phyloP scores from a whole-genome alignment of 2,888 invertebrate genomes.

The Miltochrista miniata region DNA sequence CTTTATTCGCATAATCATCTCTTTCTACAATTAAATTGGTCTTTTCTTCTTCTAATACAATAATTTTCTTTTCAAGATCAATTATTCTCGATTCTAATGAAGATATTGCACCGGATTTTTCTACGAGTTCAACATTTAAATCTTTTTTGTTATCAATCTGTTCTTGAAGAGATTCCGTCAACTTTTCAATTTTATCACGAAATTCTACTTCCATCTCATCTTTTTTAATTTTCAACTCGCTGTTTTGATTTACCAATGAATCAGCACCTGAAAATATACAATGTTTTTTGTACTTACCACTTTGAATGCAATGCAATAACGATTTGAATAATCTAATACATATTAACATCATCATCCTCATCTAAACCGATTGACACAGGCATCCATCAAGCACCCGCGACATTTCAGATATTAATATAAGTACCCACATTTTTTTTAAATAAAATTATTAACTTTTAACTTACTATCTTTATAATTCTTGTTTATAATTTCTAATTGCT shows the following conservation, averaged over 20 bases:
- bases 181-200: slow-evolving; percentile 24
- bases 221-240: slow-evolving; percentile 33
- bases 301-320: no score
- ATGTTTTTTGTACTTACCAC: no score
- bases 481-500: slow-evolving; percentile 24
- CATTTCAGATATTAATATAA: no score
- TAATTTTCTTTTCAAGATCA: slow-evolving; percentile 33
- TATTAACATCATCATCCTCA: no score
- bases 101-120: slow-evolving; percentile 43
- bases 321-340: no score
- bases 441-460: slow-evolving; percentile 2
- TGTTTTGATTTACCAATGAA: slow-evolving; percentile 36
- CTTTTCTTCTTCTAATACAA: slow-evolving; percentile 48
- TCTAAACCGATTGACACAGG: no score
- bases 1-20: slow-evolving; percentile 10
- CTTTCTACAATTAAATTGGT: slow-evolving; percentile 26
- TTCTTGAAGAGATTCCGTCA: slow-evolving; percentile 32
- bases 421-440: no score
- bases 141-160: slow-evolving; percentile 34
- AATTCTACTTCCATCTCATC: slow-evolving; percentile 15
- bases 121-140: slow-evolving; percentile 40
- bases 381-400: no score
- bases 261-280: slow-evolving; percentile 40
- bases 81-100: slow-evolving; percentile 41
- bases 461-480: slow-evolving; percentile 47